phyloP scores from a whole-genome alignment of 2,797 vertebrate species.

The Fringilla coelebs region DNA sequence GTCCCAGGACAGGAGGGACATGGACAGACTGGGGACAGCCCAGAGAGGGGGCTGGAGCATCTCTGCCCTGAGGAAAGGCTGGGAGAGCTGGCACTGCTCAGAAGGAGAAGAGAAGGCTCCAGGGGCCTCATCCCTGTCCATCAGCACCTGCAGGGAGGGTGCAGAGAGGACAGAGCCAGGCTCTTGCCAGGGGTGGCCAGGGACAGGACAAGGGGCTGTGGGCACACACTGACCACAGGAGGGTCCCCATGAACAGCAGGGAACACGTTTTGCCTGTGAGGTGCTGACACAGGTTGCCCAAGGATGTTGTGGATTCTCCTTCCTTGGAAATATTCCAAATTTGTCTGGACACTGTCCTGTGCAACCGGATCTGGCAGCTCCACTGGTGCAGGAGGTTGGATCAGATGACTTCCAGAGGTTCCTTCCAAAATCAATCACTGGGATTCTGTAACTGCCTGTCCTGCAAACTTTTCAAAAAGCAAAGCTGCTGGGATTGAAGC shows the following conservation, averaged over 20 bases:
- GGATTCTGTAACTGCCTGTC: not conserved
- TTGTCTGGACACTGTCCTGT: fast-evolving
- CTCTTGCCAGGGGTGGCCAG: not conserved
- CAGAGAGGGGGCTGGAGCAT: not conserved
- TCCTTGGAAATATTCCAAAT: not conserved
- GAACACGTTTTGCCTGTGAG: fast-evolving
- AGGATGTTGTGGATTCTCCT: not conserved
- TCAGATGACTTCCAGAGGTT: not conserved
- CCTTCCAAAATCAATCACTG: not conserved
- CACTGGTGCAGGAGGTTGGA: not conserved
- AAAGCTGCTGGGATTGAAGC: not conserved
- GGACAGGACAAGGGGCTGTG: not conserved
- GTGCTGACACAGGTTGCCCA: not conserved
- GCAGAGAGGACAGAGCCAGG: not conserved
- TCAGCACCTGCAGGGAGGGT: not conserved
- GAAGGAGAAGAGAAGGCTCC: not conserved
- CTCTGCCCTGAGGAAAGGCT: not conserved
- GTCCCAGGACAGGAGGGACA: not conserved
- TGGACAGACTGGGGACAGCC: not conserved
- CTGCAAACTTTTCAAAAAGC: not conserved
- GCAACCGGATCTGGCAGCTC: not conserved
- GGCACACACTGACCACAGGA: not conserved
- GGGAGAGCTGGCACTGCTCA: not conserved
- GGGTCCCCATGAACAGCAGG: not conserved
- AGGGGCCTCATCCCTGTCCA: not conserved